Evolutionary conservation across 2,113 vertebrate species (phyloP).

Genomic region (western clawed frog (Xenopus tropicalis)): DNA sequence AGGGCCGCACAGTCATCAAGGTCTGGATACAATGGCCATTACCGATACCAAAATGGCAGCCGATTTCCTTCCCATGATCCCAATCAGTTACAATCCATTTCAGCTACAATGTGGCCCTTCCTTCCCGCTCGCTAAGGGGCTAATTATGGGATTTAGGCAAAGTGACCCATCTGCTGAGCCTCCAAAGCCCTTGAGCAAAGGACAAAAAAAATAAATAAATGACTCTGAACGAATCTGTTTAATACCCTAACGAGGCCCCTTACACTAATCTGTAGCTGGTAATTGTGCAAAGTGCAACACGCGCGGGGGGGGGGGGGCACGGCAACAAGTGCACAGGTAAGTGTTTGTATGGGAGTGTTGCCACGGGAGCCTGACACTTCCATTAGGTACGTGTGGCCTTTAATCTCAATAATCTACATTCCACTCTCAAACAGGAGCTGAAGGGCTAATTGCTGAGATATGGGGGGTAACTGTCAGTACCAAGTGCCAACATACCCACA

Average conservation of each 20-base stretch:
- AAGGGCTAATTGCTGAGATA: no score
- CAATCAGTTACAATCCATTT: neutral
- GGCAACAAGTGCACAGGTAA: no score
- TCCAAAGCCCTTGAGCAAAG: constrained; percentile 11
- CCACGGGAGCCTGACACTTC: no score
- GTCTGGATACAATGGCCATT: no score
- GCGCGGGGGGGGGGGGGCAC: no score
- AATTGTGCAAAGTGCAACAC: constrained; percentile 14
- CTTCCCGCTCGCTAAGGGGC: neutral
- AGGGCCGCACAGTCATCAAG: no score
- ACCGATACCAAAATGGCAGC: neutral
- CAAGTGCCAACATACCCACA: no score
- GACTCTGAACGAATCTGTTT: constrained; percentile 26
- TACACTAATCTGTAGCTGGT: neutral
- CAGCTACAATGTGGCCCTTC: neutral
- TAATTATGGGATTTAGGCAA: constrained; percentile 23
- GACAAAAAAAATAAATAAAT: neutral
- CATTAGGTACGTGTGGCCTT: no score
- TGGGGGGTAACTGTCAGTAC: no score
- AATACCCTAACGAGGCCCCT: constrained; percentile 23
- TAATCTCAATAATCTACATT: no score
- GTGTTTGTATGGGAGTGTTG: no score
- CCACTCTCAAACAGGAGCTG: no score
- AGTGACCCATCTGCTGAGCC: constrained; percentile 9
- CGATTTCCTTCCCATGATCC: neutral